Evolutionary conservation across 2,113 vertebrate species (phyloP), one percentile per base, ranked within the genome.

Genomic region (Aix galericulata): DNA sequence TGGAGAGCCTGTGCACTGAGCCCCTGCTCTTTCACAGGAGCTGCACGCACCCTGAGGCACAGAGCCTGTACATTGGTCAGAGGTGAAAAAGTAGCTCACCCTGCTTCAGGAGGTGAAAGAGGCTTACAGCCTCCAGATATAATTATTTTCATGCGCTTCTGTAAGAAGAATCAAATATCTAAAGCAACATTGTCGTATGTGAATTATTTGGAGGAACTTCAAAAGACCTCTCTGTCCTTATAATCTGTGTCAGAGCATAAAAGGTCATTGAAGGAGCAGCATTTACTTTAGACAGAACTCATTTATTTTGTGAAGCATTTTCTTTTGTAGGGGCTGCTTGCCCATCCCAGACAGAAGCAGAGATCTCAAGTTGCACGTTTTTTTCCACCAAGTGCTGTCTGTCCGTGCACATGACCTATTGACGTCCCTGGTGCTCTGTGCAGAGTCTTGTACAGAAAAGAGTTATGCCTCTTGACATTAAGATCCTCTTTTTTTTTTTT

Each of bases 1-100:
- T 27, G 36, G 50, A 74, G 40, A 73, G 32, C 55, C 55, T 81
- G 13, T 68, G 27, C 56, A 77, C 64, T 63, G 71, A 92, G 42
- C 31, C 46, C 5, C 1, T 0, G 0, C 20, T 64, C 40, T 79
- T 76, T 82, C 69, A 80, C 38, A 75, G 89, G 64, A 88, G 42
- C 79, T 67, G 26, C 55, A 40, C 52, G 44, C 62, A 74, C 17
- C 31, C 59, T 94, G 67, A 74, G 46, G 71, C 20, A 66, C 60
- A 64, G 38, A 36, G 21, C 53, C 67, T 32, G 15, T 0, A 0
- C 29, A 7, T 26, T 81, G 50, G 31, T 86, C 52, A 75, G 59
- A 0, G 0, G 8, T 63, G 13, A 87, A 32, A 90, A 87, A 62
- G 13, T 1, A 0, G 79, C 44, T 60, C 42, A 25, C 32, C 23